Percentiles rank a stretch among this genome's conserved stretches.
phyloP scores from a whole-genome alignment of 2,888 invertebrate species.

The Eutolmus rufibarbis region DNA sequence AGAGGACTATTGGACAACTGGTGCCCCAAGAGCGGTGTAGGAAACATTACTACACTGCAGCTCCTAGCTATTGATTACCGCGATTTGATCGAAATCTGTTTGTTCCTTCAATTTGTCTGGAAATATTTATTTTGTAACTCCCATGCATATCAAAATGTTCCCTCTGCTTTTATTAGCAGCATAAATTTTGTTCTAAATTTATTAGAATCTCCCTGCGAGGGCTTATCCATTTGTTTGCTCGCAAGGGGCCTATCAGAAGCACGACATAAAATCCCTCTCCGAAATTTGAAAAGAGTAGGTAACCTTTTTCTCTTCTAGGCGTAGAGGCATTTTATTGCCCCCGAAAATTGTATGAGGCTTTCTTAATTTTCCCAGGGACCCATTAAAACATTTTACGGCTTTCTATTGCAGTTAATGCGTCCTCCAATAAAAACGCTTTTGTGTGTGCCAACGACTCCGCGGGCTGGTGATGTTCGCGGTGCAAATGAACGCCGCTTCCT shows the following conservation, averaged over 20 bases:
- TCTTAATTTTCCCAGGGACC: slow-evolving; percentile 3
- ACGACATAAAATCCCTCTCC: background rate
- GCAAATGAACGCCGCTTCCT: background rate
- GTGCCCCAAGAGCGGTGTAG: background rate
- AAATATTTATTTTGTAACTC: background rate
- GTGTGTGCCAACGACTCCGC: background rate
- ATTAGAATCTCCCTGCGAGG: background rate
- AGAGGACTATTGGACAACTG: background rate
- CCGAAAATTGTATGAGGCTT: background rate
- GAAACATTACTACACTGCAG: background rate
- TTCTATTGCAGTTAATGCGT: slow-evolving; percentile 12
- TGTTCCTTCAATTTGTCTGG: background rate
- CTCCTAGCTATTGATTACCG: background rate
- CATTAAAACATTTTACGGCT: slow-evolving; percentile 13
- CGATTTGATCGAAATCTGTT: background rate
- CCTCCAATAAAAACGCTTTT: background rate
- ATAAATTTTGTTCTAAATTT: background rate
- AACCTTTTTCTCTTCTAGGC: background rate
- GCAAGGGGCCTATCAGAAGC: background rate
- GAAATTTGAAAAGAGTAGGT: background rate
- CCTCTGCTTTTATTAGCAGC: background rate
- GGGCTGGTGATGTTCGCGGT: background rate
- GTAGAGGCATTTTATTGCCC: background rate
- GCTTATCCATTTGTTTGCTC: background rate
- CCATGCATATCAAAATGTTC: background rate